These are phyloP conservation scores for Pedionomus torquatus DNA, from an alignment of 2,113 vertebrate species.

Conservation along the genomic window DNA sequence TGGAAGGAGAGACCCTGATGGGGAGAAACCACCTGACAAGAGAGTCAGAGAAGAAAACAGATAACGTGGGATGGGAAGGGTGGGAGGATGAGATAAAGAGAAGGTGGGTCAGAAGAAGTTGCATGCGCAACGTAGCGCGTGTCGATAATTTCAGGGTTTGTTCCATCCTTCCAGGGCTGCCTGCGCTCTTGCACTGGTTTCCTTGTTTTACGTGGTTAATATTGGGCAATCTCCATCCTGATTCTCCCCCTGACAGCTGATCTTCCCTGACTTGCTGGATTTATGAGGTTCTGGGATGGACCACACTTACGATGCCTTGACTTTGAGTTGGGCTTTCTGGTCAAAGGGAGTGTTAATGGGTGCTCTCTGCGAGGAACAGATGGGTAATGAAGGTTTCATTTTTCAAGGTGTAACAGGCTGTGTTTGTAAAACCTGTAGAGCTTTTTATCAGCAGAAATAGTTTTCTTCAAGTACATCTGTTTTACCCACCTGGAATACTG, in stretches of 20 bases:
- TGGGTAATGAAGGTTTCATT: constrained; percentile 13
- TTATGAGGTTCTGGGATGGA: background rate
- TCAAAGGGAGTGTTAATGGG: background rate
- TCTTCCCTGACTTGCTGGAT: background rate
- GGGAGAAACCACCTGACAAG: background rate
- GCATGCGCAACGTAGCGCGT: rapidly evolving
- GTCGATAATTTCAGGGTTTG: background rate
- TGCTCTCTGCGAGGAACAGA: constrained; percentile 10
- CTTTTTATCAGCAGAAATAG: background rate
- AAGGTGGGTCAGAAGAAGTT: background rate
- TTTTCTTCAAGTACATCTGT: constrained; percentile 49
- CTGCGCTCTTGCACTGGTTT: background rate
- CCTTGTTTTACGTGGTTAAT: background rate
- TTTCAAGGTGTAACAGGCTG: background rate
- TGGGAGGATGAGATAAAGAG: background rate
- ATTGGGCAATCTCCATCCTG: background rate
- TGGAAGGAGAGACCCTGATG: background rate
- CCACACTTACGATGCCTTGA: rapidly evolving
- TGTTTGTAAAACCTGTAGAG: background rate
- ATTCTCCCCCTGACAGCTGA: background rate
- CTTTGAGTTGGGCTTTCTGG: background rate
- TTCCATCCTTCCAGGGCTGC: too few relatives aligned
- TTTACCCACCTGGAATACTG: constrained; percentile 36
- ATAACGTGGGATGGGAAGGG: background rate
- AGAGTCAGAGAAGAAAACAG: background rate